Evolutionary conservation across 2,797 vertebrate genomes (phyloP), one percentile per base, ranked within the genome.

Genomic region (Calcarius lapponicus): DNA sequence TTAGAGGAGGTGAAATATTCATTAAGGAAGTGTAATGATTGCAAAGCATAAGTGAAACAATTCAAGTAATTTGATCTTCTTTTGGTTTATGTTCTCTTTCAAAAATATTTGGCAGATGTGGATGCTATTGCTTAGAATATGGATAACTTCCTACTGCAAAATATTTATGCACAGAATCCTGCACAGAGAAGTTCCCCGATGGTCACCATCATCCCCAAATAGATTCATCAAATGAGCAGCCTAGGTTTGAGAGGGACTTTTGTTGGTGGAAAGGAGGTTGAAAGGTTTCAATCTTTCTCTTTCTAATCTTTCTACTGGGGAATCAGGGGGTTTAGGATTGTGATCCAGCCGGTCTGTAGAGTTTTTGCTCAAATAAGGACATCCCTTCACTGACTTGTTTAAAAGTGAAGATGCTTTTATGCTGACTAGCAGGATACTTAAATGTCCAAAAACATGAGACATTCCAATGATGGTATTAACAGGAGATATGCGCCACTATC

Each of bases 191-290:
- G 16, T 31, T 64, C 3, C 4, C 7, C 29, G 53, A 2, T 5
- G 83, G 9, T 25, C 25, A 58, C 18, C 1, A 3, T 31, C 32
- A 61, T 2, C 7, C 11, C 2, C 1, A 13, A 38, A 79, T 8
- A 3, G 21, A 42, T n/a, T 57, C 17, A 42, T n/a, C 21, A 72
- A 61, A 75, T 28, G 50, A 53, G 19, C 11, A 72, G 10, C 25
- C 11, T 4, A 32, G 31, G 19, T 32, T 47, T 56, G 86, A 53
- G 13, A 6, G 34, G 7, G 32, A 24, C 9, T 78, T 78, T 32
- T 40, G 1, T 6, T 78, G 20, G 5, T 47, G 16, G 34, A 17
- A 73, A 70, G 24, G 24, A 88, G 9, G 36, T 2, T 34, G 17
- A 50, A 91, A 73, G 1, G 2, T 65, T 89, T 75, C 16, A 7